Percentiles rank a stretch among this genome's conserved stretches.
phyloP scores from a whole-genome alignment of 1,140 invertebrate species.

The Brachionus rotundiformis region DNA sequence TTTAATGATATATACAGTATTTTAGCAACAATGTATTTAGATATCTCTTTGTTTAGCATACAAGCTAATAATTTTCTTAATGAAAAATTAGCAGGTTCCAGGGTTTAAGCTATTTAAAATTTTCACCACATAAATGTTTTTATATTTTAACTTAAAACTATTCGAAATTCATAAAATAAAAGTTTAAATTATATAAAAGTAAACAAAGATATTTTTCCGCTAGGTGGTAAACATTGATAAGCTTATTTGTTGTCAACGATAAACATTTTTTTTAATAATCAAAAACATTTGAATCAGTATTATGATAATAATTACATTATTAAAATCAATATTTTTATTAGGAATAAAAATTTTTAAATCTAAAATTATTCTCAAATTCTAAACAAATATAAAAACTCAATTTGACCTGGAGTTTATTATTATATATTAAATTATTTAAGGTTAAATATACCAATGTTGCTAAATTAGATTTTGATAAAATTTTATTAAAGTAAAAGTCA shows the following conservation, averaged over 20 bases:
- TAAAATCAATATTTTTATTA: not conserved
- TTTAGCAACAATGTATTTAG: not conserved
- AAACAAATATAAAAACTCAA: not conserved
- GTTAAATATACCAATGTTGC: too few relatives aligned
- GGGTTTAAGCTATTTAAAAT: not conserved
- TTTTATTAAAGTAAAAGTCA: too few relatives aligned
- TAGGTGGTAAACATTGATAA: not conserved
- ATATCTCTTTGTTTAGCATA: not conserved
- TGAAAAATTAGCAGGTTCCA: not conserved
- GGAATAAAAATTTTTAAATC: not conserved
- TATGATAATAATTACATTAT: not conserved
- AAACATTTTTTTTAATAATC: not conserved
- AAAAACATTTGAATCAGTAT: not conserved
- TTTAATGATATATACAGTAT: not conserved
- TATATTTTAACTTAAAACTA: not conserved
- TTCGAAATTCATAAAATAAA: not conserved
- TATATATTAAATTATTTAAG: too few relatives aligned
- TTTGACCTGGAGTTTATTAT: not conserved
- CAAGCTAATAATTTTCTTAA: not conserved
- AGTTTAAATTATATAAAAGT: not conserved
- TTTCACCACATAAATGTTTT: too few relatives aligned
- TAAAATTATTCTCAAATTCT: not conserved
- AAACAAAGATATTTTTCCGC: not conserved
- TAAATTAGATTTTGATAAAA: too few relatives aligned
- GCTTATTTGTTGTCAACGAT: not conserved